These are phyloP conservation scores for Ephydatia muelleri DNA, from an alignment of 37 sponge, comb jelly and placozoan species.

Conservation along the genomic window DNA sequence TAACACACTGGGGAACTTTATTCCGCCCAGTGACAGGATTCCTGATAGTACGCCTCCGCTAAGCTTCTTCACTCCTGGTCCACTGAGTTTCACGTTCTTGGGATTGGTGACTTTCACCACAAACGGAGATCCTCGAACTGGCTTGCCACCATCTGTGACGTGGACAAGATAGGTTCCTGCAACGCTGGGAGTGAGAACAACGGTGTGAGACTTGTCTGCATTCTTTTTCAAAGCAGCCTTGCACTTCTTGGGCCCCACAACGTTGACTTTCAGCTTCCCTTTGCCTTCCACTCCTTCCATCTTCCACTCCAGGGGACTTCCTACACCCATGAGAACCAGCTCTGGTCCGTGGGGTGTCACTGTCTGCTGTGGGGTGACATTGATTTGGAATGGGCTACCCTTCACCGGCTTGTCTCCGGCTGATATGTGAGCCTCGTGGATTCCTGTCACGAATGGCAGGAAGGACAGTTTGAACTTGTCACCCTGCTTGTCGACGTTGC, in stretches of 20 bases:
- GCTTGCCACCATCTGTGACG: slow-evolving; percentile 38
- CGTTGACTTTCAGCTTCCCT: not conserved
- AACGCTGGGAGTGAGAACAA: slow-evolving; percentile 25
- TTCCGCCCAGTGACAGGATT: not conserved
- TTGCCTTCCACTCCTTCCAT: not conserved
- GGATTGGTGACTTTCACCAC: slow-evolving; percentile 66
- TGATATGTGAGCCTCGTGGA: not conserved
- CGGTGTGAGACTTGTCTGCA: slow-evolving; percentile 38
- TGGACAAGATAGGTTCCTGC: slow-evolving; percentile 53
- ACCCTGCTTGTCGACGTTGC: not conserved
- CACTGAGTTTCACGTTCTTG: slow-evolving; percentile 32
- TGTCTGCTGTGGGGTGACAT: not conserved
- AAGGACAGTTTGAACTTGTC: not conserved
- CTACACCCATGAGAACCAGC: not conserved
- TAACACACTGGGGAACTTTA: not conserved
- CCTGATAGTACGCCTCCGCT: not conserved
- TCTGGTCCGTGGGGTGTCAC: not conserved
- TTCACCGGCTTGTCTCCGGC: slow-evolving; percentile 23
- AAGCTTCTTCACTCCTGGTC: not conserved
- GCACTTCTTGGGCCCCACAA: not conserved
- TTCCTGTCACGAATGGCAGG: not conserved
- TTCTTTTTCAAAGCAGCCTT: slow-evolving; percentile 2
- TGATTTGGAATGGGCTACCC: slow-evolving; percentile 31
- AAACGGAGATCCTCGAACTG: slow-evolving; percentile 70
- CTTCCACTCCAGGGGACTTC: not conserved